Base-by-base conservation (phyloP, 2,113 vertebrate genomes). In the Reinhardtius hippoglossoides region DNA sequence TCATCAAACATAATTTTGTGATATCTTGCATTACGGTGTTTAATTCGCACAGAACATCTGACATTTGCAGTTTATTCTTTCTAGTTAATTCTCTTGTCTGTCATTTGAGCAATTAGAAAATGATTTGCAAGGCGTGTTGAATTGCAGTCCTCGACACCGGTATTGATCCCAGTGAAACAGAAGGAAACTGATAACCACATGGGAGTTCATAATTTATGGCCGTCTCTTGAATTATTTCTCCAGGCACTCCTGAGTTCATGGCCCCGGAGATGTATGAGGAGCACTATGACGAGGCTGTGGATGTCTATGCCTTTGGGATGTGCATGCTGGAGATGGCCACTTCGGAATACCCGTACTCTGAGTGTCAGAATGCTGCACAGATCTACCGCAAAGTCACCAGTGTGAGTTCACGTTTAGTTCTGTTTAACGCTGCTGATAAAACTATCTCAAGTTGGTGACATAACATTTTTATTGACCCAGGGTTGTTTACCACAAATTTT, bases 311-410 rank as follows among this genome's bases (percentile, higher is more conserved):
- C 5, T 99, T 99, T 27, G 98, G 98, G 74, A 99, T 99, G 98
- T 99, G 98, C 83, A 99, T 99, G 98, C 88, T 99, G 90, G 98
- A 99, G 94, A 99, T 99, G 98, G 98, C 98, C 81, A 99, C 98
- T 71, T 99, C 98, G 6, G 97, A 99, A 93, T 99, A 99, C 81
- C 98, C 98, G 40, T 99, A 99, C 92, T 96, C 97, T 0, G 98
- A 99, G 93, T 99, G 98, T 92, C 97, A 99, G 94, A 99, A 99
- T 3, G 98, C 98, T 35, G 98, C 98, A 82, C 98, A 99, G 92
- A 99, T 99, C 89, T 99, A 99, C 91, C 96, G 98, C 71, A 99
- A 99, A 97, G 97, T 99, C 84, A 99, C 98, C 91, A 98, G 97
- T 78, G 98, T 99, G 92, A 97, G 98, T 97, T 62, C 21, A 48